Evolutionary conservation across 2,797 vertebrate species (phyloP).

Genomic region (Propithecus deckenii): DNA sequence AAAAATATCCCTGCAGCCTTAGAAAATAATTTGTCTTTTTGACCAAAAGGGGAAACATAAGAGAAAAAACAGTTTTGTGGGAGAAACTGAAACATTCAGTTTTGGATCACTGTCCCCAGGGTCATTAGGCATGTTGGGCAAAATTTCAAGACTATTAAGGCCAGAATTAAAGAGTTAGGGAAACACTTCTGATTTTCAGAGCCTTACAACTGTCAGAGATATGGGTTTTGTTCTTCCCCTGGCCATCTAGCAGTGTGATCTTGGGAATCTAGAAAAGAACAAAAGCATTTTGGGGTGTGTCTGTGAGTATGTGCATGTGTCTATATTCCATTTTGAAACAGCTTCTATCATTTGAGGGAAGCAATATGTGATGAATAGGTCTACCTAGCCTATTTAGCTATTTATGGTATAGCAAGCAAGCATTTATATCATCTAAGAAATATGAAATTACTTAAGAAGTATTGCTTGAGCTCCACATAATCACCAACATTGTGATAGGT

Average conservation of each 20-base stretch:
- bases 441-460: not conserved
- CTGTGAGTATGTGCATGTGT: not conserved
- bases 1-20: not conserved
- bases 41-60: not conserved
- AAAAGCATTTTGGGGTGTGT: not conserved
- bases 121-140: not conserved
- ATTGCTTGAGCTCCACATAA: slow-evolving; percentile 41
- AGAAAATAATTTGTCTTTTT: not conserved
- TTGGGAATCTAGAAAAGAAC: slow-evolving; percentile 2
- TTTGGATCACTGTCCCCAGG: not conserved
- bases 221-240: not conserved
- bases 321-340: not conserved
- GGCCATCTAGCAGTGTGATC: not conserved
- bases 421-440: slow-evolving; percentile 11
- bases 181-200: slow-evolving; percentile 6
- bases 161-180: not conserved
- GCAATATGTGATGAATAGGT: not conserved
- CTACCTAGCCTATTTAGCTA: not conserved
- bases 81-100: not conserved
- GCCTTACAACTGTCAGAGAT: not conserved
- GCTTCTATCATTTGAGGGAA: not conserved
- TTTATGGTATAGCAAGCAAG: not conserved
- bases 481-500: not conserved
- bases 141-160: not conserved
- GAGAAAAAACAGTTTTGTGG: slow-evolving; percentile 20